Evolutionary conservation across 1,140 invertebrate species (phyloP), one percentile per base, ranked within the genome.

Genomic region (Nixonia krombeini): DNA sequence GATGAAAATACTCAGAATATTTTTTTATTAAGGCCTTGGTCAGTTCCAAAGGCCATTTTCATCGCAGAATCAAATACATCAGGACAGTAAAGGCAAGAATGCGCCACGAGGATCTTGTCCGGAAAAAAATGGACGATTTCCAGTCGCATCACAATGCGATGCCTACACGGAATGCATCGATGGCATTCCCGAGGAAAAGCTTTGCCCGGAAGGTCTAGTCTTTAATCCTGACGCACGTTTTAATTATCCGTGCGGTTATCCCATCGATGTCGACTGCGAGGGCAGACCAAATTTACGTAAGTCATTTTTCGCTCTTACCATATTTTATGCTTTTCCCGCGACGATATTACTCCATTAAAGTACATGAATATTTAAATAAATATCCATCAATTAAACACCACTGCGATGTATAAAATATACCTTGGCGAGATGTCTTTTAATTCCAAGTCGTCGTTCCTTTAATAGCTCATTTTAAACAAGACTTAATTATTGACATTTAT

Each of bases 131-230:
- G 92, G 91, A 42, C 87, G 90, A 23, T 92, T 89, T 69, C 83
- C 92, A 0, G 87, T 92, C 1, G 72, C 88, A 0, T 86, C 87
- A 7, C 92, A 93, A 72, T 94, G 93, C 75, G 94, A 95, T 68
- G 89, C 88, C 10, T 92, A 91, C 70, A 86, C 89, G 45, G 87
- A 90, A 69, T 92, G 91, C 64, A 81, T 89, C 67, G 90, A 95
- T 57, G 93, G 93, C 0, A 87, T 91, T 7, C 79, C 89, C 0
- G 89, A 91, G 72, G 88, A 93, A 73, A 93, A 93, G 73, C 70
- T 91, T 1, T 96, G 95, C 61, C 93, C 93, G 0, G 94, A 96
- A 72, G 94, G 95, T 28, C 85, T 96, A 0, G 84, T 93, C 0
- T 96, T 93, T 83, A 94, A 95, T 77, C 88, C 92, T 7, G 89